Percentiles rank a stretch among this genome's conserved stretches.
These are phyloP conservation scores for Tachycineta bicolor DNA, from an alignment of 2,113 vertebrate species.

Conservation along the genomic window DNA sequence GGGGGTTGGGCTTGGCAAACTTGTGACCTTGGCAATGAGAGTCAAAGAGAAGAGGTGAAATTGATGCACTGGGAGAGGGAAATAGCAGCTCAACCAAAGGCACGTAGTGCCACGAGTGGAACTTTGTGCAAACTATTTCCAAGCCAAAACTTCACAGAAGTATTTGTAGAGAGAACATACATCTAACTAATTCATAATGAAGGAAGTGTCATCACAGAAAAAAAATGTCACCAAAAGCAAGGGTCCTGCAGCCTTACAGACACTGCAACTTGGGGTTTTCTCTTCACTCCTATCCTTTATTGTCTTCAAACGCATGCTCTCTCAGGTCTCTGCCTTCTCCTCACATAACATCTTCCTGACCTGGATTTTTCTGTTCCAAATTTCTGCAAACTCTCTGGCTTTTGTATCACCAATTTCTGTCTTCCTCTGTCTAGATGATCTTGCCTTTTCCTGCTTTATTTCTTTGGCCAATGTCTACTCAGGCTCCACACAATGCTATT, in stretches of 20 bases:
- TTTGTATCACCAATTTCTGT: not conserved
- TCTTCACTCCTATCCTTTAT: not conserved
- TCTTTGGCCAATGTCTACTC: not conserved
- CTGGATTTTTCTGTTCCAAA: not conserved
- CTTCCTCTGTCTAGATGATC: not conserved
- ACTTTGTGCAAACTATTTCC: not conserved
- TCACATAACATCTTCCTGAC: not conserved
- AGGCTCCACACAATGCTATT: not conserved
- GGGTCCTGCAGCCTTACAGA: not conserved
- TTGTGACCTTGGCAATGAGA: not conserved
- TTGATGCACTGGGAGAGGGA: not conserved
- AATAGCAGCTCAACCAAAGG: not conserved
- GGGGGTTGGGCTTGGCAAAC: not conserved
- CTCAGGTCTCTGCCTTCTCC: not conserved
- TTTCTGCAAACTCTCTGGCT: not conserved
- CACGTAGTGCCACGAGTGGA: rapidly evolving
- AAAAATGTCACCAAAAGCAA: not conserved
- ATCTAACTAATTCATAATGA: not conserved
- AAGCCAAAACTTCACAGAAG: not conserved
- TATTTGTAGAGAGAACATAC: not conserved
- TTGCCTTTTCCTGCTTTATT: not conserved
- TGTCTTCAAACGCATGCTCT: rapidly evolving
- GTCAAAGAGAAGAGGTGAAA: not conserved
- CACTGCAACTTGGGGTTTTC: not conserved
- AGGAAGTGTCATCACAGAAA: not conserved